Conservation (phyloP, 2,113 vertebrate species). For the Illadopsis cleaveri region DNA sequence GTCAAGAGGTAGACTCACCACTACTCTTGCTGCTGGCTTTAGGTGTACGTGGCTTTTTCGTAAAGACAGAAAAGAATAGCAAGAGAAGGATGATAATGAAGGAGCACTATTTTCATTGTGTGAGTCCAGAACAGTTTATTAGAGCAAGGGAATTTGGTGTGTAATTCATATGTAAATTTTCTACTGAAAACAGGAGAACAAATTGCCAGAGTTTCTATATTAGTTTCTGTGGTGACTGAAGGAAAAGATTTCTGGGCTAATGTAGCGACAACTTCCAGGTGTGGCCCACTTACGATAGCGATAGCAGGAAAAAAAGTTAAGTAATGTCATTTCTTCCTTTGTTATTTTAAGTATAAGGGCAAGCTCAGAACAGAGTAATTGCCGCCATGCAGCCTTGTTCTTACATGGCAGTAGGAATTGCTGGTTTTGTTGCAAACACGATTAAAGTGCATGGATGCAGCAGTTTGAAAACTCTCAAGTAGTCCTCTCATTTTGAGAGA, state of each 20-base stretch:
- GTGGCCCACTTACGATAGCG: not conserved
- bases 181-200: slow-evolving; percentile 20
- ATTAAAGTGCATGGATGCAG: not conserved
- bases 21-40: not conserved
- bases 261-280: not conserved
- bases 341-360: not conserved
- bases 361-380: not conserved
- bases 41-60: not conserved
- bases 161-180: slow-evolving; percentile 61
- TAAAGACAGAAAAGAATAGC: not conserved
- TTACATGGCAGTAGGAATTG: not conserved
- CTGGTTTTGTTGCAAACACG: not conserved
- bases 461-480: not conserved
- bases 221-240: slow-evolving; percentile 28
- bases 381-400: fast-evolving
- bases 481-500: not conserved
- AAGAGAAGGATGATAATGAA: not conserved
- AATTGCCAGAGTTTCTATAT: not conserved
- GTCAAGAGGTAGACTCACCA: not conserved
- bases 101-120: not conserved
- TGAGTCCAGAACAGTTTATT: not conserved
- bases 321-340: not conserved
- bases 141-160: slow-evolving; percentile 25
- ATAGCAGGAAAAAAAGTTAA: not conserved
- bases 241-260: not conserved